phyloP scores from a whole-genome alignment of 2,888 invertebrate genomes.

The Oxyteleia sp. region DNA sequence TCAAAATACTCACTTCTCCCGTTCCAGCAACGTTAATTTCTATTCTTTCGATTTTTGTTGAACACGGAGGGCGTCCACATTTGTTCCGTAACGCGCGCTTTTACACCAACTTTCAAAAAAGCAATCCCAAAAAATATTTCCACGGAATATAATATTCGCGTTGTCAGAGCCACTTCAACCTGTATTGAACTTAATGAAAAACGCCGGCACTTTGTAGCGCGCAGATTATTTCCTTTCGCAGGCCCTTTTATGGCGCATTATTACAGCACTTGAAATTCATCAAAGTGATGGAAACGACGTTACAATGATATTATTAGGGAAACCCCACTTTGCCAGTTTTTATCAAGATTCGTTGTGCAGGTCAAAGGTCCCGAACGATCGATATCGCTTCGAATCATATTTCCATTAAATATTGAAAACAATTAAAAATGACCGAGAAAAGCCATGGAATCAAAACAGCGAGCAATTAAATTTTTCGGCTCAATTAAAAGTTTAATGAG shows the following conservation, averaged over 20 bases:
- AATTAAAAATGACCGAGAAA: slow-evolving; percentile 14
- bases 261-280: slow-evolving; percentile 42
- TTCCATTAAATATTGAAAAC: slow-evolving; percentile 16
- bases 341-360: slow-evolving; percentile 11
- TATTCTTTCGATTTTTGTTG: no score
- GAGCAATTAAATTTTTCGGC: not conserved
- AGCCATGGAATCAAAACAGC: not conserved
- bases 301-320: slow-evolving; percentile 48
- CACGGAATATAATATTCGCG: slow-evolving; percentile 1
- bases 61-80: no score
- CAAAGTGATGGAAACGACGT: slow-evolving; percentile 37
- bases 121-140: no score
- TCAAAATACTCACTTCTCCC: no score
- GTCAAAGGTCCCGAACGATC: slow-evolving; percentile 3
- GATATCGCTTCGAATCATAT: slow-evolving; percentile 10
- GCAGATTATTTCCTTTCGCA: slow-evolving; percentile 33
- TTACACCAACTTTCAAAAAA: no score
- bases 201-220: slow-evolving; percentile 30
- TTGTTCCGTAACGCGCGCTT: no score
- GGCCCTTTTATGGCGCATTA: slow-evolving; percentile 28
- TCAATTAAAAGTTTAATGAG: slow-evolving; percentile 27
- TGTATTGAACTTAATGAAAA: slow-evolving; percentile 42
- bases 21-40: no score
- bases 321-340: slow-evolving; percentile 29
- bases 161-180: slow-evolving; percentile 8